These are phyloP conservation scores for Cataglyphis rosenhaueri DNA, from an alignment of 2,888 invertebrate genomes.

Conservation along the genomic window DNA sequence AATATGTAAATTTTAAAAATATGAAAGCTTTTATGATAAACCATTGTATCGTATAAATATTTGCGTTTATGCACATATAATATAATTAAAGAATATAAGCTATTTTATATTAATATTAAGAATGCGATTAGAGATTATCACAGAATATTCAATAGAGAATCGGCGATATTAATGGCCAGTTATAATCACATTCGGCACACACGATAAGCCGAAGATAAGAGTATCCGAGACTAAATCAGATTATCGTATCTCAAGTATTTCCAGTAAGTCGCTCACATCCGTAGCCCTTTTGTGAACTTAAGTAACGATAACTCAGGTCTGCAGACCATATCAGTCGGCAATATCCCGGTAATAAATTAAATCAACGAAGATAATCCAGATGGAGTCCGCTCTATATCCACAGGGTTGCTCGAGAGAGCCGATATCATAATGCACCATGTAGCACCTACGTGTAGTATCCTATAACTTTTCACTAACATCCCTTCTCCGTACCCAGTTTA, in stretches of 20 bases:
- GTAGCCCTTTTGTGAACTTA: slow-evolving; percentile 76
- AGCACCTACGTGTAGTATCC: slow-evolving; percentile 60
- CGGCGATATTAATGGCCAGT: slow-evolving; percentile 49
- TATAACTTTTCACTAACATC: background rate
- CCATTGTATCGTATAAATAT: background rate
- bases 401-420: slow-evolving; percentile 74
- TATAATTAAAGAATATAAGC: background rate
- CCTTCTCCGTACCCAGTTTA: slow-evolving; percentile 18
- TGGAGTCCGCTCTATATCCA: slow-evolving; percentile 78
- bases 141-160: slow-evolving; percentile 1
- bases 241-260: slow-evolving; percentile 71
- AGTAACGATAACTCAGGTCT: slow-evolving; percentile 80
- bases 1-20: background rate
- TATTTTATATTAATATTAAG: background rate
- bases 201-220: slow-evolving; percentile 66
- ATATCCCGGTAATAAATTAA: slow-evolving; percentile 84
- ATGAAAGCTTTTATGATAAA: background rate
- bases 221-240: slow-evolving; percentile 56
- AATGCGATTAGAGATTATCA: background rate
- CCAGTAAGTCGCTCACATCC: slow-evolving; percentile 70
- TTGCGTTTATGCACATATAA: background rate
- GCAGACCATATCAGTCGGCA: slow-evolving; percentile 79
- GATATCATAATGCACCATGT: slow-evolving; percentile 79
- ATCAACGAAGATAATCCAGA: slow-evolving; percentile 84
- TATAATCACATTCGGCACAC: slow-evolving; percentile 56